Base-by-base conservation (phyloP, 2,113 vertebrate genomes). In the Elaphurus davidianus region DNA sequence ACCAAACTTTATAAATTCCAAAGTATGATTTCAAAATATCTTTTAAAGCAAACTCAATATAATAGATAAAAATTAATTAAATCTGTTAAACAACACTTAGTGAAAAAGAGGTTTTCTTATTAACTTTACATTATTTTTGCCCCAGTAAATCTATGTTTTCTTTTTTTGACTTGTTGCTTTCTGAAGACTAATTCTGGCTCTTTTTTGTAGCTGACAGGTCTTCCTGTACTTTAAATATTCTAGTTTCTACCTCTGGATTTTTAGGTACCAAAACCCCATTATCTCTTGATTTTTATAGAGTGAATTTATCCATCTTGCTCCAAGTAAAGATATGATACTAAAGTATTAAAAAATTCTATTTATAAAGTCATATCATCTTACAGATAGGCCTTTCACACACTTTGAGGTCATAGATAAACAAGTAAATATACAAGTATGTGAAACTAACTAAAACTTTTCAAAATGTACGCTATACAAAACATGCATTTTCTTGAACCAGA, bases 101-200 rank as follows among this genome's bases (percentile, higher is more conserved):
- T 85, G 8, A 40, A 87, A 93, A 78, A 45, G 3, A 59, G 3
- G 16, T 27, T n/a, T 84, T 87, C 78, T 59, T 88, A 71, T 74
- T 85, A 85, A 91, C 19, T 62, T 90, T 71, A 90, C 71, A 33
- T 67, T 76, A 90, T 87, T 90, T 97, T 92, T 94, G 9, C 43
- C 59, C 45, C 60, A 87, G 16, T 57, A 67, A 60, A 90, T 52
- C 13, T 45, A 1, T 59, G 12, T 45, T 40, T 95, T 60, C 14
- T 3, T 59, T 87, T 82, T 94, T 33, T 90, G 25, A 94, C 40
- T 82, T 67, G 10, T 36, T 28, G 6, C 2, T 60, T 1, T 71
- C 84, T 62, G 0, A 78, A 87, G 10, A 79, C 52, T 87, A 50
- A 83, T 67, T 64, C 17, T 90, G 28, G 14, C 16, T 71, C 40